Conservation (phyloP, 2,888 invertebrate species). For the Diarsia dahlii region DNA sequence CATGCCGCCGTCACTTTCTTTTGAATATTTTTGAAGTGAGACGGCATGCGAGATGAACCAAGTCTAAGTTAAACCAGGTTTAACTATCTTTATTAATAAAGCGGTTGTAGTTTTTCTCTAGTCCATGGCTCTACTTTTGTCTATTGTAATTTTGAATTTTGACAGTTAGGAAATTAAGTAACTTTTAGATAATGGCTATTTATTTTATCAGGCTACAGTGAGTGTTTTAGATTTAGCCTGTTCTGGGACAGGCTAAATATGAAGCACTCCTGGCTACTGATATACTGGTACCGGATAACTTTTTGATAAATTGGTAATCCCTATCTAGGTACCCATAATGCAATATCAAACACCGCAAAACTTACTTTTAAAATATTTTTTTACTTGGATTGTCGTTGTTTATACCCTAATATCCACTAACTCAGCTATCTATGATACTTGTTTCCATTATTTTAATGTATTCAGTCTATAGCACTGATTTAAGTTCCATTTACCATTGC, state of each 20-base stretch:
- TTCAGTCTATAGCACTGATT: not conserved
- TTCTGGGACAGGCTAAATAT: too few relatives aligned
- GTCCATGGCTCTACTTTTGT: not conserved
- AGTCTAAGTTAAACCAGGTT: too few relatives aligned
- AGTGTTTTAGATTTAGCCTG: not conserved
- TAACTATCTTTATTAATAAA: too few relatives aligned
- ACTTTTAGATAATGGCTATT: not conserved
- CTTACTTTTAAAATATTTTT: not conserved
- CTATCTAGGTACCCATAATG: not conserved
- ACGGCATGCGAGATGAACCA: too few relatives aligned
- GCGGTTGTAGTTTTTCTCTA: not conserved
- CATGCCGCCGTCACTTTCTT: too few relatives aligned
- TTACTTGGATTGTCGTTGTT: not conserved
- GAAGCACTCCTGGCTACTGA: too few relatives aligned
- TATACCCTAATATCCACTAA: not conserved
- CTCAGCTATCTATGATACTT: not conserved
- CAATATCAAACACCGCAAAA: too few relatives aligned
- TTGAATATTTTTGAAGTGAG: too few relatives aligned
- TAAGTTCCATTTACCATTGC: slow-evolving; percentile 21
- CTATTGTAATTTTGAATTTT: not conserved
- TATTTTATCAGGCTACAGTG: not conserved
- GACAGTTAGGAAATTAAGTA: not conserved
- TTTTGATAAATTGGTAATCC: not conserved
- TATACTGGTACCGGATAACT: not conserved
- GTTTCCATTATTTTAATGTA: not conserved